Evolutionary conservation across 2,888 invertebrate species (phyloP).

Genomic region (Apamea anceps): DNA sequence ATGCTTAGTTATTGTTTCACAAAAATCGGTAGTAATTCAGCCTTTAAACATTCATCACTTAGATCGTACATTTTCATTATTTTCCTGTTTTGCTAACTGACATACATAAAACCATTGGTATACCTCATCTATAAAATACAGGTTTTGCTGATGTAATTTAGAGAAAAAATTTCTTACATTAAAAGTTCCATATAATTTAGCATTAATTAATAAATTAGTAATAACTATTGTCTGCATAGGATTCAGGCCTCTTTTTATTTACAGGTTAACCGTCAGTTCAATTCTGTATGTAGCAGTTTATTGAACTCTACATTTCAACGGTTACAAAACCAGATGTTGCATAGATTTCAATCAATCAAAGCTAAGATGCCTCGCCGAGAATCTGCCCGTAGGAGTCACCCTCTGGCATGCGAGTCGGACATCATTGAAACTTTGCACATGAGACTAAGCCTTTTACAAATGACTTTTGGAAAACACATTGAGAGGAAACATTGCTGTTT

Average conservation of each 20-base stretch:
- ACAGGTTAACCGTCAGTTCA: constrained; percentile 95
- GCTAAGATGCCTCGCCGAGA: constrained; percentile 97
- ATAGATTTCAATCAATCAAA: constrained; percentile 96
- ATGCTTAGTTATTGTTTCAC: constrained; percentile 1
- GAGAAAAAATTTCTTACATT: not conserved
- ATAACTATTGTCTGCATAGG: not conserved
- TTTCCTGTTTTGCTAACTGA: constrained; percentile 48
- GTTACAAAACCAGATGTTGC: constrained; percentile 95
- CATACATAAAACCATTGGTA: not conserved
- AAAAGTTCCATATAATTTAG: not conserved
- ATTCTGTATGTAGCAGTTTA: constrained; percentile 94
- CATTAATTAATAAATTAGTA: not conserved
- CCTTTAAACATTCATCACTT: not conserved
- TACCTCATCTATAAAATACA: constrained; percentile 2
- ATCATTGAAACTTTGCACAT: constrained; percentile 98
- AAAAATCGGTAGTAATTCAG: not conserved
- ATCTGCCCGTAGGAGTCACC: constrained; percentile 97
- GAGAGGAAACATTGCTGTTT: constrained; percentile 98
- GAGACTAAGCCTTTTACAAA: constrained; percentile 96
- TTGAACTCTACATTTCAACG: constrained; percentile 96
- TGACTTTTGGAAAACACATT: constrained; percentile 98
- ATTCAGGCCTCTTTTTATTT: constrained; percentile 36
- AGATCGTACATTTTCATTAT: constrained; percentile 3
- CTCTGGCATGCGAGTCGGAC: constrained; percentile 97
- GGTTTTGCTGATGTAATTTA: not conserved